These are phyloP conservation scores for Trogon surrucura DNA, from an alignment of 2,113 vertebrate species.

Conservation along the genomic window DNA sequence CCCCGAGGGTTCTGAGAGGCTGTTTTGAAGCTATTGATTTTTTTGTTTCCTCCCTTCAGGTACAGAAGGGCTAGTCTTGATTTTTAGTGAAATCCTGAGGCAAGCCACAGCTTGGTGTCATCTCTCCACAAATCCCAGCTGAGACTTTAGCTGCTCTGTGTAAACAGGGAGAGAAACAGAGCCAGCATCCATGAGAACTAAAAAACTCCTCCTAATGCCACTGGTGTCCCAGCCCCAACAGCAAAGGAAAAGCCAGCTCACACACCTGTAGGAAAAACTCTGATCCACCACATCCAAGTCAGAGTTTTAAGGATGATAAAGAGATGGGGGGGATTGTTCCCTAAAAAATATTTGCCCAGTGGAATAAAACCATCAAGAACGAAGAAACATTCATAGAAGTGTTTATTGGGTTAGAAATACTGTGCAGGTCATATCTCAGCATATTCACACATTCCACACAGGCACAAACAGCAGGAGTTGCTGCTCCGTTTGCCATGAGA, in stretches of 20 bases:
- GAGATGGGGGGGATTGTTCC: rapidly evolving
- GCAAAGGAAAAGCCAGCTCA: too few species aligned
- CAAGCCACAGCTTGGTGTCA: not conserved
- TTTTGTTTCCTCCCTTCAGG: not conserved
- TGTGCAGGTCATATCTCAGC: not conserved
- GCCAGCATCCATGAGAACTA: rapidly evolving
- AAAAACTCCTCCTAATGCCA: rapidly evolving
- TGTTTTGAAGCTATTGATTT: not conserved
- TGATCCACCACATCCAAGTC: not conserved
- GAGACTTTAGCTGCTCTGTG: not conserved
- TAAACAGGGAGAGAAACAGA: too few species aligned
- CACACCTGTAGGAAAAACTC: rapidly evolving
- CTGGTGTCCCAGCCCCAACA: not conserved
- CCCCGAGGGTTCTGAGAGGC: too few species aligned
- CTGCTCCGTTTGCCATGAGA: rapidly evolving
- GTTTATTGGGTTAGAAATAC: conserved; percentile 7
- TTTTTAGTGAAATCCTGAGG: not conserved
- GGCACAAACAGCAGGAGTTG: not conserved
- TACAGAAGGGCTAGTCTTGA: not conserved
- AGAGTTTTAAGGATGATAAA: not conserved
- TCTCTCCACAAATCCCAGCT: not conserved
- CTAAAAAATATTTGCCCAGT: not conserved
- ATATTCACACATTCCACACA: rapidly evolving
- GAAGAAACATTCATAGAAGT: rapidly evolving
- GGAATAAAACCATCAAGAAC: not conserved